Evolutionary conservation across 2,113 vertebrate genomes (phyloP).

Genomic region (Geococcyx californianus): DNA sequence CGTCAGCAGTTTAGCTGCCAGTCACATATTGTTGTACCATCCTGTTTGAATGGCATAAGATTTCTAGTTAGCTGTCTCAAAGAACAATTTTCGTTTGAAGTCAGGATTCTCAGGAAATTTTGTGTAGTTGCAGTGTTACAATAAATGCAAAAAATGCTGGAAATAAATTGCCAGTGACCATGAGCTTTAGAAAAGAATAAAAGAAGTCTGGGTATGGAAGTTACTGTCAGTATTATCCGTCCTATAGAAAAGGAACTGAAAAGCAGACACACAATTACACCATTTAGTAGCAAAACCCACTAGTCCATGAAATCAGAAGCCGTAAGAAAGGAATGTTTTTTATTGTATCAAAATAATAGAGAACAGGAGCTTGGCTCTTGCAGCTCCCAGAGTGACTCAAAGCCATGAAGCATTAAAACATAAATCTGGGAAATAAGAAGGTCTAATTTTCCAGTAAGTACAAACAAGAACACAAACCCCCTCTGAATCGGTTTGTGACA

Average conservation of each 20-base stretch:
- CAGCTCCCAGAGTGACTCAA: background rate
- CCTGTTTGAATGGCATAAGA: background rate
- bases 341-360: background rate
- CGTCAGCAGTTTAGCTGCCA: constrained; percentile 26
- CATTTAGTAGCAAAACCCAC: background rate
- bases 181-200: background rate
- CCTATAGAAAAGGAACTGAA: background rate
- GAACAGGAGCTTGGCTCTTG: background rate
- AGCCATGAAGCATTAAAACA: background rate
- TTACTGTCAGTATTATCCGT: constrained; percentile 36
- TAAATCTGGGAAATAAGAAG: constrained; percentile 12
- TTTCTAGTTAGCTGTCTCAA: background rate
- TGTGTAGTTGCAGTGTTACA: background rate
- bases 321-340: background rate
- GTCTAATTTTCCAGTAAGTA: background rate
- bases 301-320: constrained; percentile 32
- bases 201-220: constrained; percentile 32
- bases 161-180: background rate
- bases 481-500: background rate
- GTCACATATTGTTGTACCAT: constrained; percentile 7
- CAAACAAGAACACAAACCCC: background rate
- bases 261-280: background rate
- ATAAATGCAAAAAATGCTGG: background rate
- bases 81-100: background rate
- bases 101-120: background rate